phyloP scores from a whole-genome alignment of 2,113 vertebrate genomes.

The Indri indri region DNA sequence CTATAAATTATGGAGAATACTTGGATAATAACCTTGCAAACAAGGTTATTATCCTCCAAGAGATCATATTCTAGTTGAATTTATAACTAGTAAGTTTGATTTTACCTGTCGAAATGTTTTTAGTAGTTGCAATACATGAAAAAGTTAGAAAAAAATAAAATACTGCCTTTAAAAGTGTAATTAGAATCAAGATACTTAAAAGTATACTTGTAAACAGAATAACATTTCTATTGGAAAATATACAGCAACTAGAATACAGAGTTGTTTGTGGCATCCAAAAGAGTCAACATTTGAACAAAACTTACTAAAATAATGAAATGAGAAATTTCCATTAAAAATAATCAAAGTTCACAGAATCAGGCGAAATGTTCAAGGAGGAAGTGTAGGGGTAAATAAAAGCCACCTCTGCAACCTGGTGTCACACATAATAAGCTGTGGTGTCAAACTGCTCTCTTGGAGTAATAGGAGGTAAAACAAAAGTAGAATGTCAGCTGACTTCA shows the following conservation, averaged over 20 bases:
- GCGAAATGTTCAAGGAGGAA: neutral
- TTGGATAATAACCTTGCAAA: neutral
- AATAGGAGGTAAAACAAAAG: neutral
- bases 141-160: conserved; percentile 7
- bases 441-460: neutral
- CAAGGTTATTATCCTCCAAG: neutral
- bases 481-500: neutral
- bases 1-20: neutral
- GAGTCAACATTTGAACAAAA: neutral
- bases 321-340: conserved; percentile 7
- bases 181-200: conserved; percentile 7
- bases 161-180: neutral
- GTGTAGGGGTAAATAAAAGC: neutral
- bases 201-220: neutral
- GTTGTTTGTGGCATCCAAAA: neutral
- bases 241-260: neutral
- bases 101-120: neutral
- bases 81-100: neutral
- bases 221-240: neutral
- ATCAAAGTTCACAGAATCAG: neutral
- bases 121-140: neutral
- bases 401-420: neutral
- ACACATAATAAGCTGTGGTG: neutral
- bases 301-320: neutral
- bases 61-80: neutral